Conservation (phyloP, 2,797 vertebrate genomes). For the Carapus acus region DNA sequence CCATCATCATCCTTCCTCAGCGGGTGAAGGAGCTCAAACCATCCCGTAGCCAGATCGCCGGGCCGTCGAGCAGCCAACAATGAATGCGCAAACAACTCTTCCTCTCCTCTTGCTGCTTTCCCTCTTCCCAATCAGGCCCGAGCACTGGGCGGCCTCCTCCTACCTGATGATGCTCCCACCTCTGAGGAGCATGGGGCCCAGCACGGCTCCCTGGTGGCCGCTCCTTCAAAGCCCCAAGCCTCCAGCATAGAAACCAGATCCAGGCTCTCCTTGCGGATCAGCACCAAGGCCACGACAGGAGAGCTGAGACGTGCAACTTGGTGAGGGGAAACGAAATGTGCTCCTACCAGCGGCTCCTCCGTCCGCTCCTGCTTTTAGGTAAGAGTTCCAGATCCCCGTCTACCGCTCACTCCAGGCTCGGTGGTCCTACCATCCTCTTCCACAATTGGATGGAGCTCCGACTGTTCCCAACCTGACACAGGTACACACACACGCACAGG, state of each 20-base stretch:
- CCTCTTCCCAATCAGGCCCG: constrained; percentile 42
- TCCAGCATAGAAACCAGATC: constrained; percentile 65
- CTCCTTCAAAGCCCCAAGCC: constrained; percentile 54
- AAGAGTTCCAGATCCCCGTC: constrained; percentile 29
- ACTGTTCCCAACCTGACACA: constrained; percentile 16
- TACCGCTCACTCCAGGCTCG: constrained; percentile 34
- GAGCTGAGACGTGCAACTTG: constrained; percentile 22
- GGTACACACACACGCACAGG: constrained; percentile 33
- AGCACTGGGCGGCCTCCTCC: constrained; percentile 53
- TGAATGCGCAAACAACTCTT: constrained; percentile 43
- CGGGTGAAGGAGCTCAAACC: constrained; percentile 44
- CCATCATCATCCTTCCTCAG: constrained; percentile 78
- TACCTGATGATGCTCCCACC: constrained; percentile 56
- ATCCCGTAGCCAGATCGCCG: constrained; percentile 36
- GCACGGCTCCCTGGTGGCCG: constrained; percentile 48
- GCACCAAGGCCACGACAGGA: constrained; percentile 21
- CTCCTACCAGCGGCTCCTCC: background rate
- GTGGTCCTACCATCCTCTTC: constrained; percentile 23
- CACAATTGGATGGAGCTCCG: constrained; percentile 5
- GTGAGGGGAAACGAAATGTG: background rate
- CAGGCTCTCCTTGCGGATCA: constrained; percentile 27
- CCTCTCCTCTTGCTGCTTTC: constrained; percentile 48
- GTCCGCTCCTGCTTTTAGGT: constrained; percentile 7
- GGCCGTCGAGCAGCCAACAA: constrained; percentile 50
- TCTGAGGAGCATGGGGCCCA: constrained; percentile 48